Evolutionary conservation across 1,140 invertebrate genomes (phyloP).

Genomic region (Elymnias hypermnestra): DNA sequence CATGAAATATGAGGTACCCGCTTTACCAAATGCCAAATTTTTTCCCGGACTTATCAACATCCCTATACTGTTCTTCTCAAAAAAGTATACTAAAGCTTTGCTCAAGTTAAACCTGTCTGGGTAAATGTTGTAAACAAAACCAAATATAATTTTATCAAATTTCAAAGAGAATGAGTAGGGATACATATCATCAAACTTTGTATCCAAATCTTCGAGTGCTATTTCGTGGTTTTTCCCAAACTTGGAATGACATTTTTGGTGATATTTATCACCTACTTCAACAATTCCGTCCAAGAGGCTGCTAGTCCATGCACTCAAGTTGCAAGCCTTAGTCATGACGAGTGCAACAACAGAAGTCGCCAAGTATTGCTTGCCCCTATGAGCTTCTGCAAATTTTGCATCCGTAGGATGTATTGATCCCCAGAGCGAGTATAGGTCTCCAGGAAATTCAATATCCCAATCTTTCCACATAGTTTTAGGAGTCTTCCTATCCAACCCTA

Average conservation of each 20-base stretch:
- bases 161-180: slow-evolving; percentile 76
- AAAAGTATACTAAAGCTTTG: slow-evolving; percentile 78
- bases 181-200: slow-evolving; percentile 76
- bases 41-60: slow-evolving; percentile 74
- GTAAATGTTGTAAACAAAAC: slow-evolving; percentile 76
- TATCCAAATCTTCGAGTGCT: slow-evolving; percentile 71
- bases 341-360: slow-evolving; percentile 75
- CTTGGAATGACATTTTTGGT: slow-evolving; percentile 58
- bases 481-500: slow-evolving; percentile 65
- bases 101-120: slow-evolving; percentile 78
- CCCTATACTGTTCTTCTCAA: slow-evolving; percentile 72
- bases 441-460: slow-evolving; percentile 79
- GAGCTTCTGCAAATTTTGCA: slow-evolving; percentile 49
- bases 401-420: slow-evolving; percentile 77
- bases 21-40: slow-evolving; percentile 77
- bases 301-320: slow-evolving; percentile 77
- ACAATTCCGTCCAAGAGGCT: slow-evolving; percentile 78
- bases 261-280: slow-evolving; percentile 75
- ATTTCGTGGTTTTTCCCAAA: slow-evolving; percentile 60
- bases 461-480: slow-evolving; percentile 74
- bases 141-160: slow-evolving; percentile 76
- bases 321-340: slow-evolving; percentile 76
- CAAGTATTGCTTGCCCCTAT: slow-evolving; percentile 76
- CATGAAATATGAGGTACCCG: slow-evolving; percentile 78
- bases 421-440: slow-evolving; percentile 78